These are phyloP conservation scores for Sialis lutaria DNA, from an alignment of 2,888 invertebrate species.

Conservation along the genomic window DNA sequence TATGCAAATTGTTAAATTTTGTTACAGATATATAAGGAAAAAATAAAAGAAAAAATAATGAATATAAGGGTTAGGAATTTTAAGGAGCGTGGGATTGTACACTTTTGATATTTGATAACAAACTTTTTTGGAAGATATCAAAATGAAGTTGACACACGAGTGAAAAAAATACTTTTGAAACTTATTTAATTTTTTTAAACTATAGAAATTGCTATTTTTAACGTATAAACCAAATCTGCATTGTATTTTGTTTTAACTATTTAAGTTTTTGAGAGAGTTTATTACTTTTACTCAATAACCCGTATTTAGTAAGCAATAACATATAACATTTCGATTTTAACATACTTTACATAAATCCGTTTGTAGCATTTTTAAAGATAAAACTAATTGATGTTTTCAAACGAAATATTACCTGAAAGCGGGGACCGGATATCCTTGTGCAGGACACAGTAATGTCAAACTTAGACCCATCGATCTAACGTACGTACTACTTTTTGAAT, in stretches of 20 bases:
- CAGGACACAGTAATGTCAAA: conserved; percentile 42
- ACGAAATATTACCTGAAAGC: conserved; percentile 28
- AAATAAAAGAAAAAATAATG: no score
- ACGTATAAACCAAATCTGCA: conserved; percentile 5
- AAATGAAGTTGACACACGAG: no score
- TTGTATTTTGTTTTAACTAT: conserved; percentile 5
- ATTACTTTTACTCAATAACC: no score
- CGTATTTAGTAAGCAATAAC: no score
- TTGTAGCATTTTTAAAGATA: conserved; percentile 4
- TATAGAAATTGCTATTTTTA: neutral
- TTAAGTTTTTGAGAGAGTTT: conserved; percentile 31
- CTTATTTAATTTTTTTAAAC: neutral
- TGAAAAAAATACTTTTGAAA: no score
- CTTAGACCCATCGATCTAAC: conserved; percentile 18
- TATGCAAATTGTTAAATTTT: no score
- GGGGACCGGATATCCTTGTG: conserved; percentile 47
- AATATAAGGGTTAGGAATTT: no score
- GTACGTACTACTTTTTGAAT: conserved; percentile 38
- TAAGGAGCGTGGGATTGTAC: no score
- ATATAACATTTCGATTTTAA: conserved; percentile 38
- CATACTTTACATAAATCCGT: conserved; percentile 2
- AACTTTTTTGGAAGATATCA: no score
- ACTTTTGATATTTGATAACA: no score
- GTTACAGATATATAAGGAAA: no score
- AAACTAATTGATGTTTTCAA: conserved; percentile 14